Base-by-base conservation (phyloP, 2,113 vertebrate species). In the Balaenoptera acutorostrata region DNA sequence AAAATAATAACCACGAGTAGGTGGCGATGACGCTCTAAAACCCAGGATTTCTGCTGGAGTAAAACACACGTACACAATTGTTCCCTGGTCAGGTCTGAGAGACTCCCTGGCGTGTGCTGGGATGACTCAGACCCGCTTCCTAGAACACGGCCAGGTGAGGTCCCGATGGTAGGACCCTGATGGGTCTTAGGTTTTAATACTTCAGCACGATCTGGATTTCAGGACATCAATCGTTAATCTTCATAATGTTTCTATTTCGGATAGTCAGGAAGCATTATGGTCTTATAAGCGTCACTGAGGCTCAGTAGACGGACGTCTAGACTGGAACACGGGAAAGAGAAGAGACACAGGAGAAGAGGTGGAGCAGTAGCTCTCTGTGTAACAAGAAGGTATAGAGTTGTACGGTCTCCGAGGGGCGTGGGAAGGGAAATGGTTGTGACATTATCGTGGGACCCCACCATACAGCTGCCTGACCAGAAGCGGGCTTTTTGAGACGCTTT, bases 381-480 rank as follows among this genome's bases (percentile, higher is more conserved):
- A 41, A 86, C 29, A 71, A 41, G 64, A 29, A 66, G 49, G 27
- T 27, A 18, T 1, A 41, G 39, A 31, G 31, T 55, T 10, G 1
- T 4, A 25, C 1, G 80, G 72, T 8, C 13, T 33, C 4, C 6
- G 0, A 39, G 77, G 29, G 61, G 29, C 44, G 12, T 0, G 14
- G 23, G 21, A 18, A 68, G 57, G 72, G 36, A 39, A 36, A 74
- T 0, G 1, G 20, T 64, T 46, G 52, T 0, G 44, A 57, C 39
- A 3, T 20, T 46, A 69, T 6, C 0, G 0, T 2, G 23, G 27
- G 74, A n/a, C 55, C 1, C 0, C 11, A 52, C 10, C 36, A 14
- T 6, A 23, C 29, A 39, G 20, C 0, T 29, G 33, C 80, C 55
- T 57, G 31, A 8, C 29, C 14, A 23, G 46, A 49, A 18, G 57